Conservation (phyloP, 1,140 invertebrate species). For the Ectropis grisescens region DNA sequence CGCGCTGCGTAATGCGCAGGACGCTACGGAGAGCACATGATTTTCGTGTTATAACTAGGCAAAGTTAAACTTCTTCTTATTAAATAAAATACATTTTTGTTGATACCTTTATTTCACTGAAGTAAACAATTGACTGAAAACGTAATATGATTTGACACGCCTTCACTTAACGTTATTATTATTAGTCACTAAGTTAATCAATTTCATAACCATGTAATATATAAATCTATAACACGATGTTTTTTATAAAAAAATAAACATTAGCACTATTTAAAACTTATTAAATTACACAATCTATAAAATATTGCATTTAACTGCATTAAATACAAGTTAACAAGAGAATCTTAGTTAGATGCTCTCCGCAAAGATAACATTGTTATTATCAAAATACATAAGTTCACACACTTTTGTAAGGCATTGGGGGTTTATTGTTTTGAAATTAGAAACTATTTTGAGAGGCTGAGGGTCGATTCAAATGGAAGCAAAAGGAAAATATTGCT, state of each 20-base stretch:
- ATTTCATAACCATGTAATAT: slow-evolving; percentile 65
- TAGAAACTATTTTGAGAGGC: slow-evolving; percentile 36
- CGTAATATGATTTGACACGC: slow-evolving; percentile 65
- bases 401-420: slow-evolving; percentile 61
- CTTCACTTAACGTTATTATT: slow-evolving; percentile 46
- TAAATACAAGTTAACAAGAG: slow-evolving; percentile 67
- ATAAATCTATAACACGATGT: slow-evolving; percentile 64
- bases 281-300: slow-evolving; percentile 65
- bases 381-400: slow-evolving; percentile 66
- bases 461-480: too few relatives aligned
- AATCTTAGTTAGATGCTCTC: slow-evolving; percentile 41
- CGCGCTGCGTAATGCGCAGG: too few relatives aligned
- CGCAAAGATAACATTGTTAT: slow-evolving; percentile 54
- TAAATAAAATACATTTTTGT: slow-evolving; percentile 16
- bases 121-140: slow-evolving; percentile 68
- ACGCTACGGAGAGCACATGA: too few relatives aligned
- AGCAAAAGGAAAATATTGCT: too few relatives aligned
- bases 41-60: too few relatives aligned
- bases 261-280: slow-evolving; percentile 65
- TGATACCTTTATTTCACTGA: slow-evolving; percentile 62
- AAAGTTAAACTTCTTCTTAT: too few relatives aligned
- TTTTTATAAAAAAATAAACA: slow-evolving; percentile 68
- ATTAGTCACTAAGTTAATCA: slow-evolving; percentile 58
- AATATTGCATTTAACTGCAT: slow-evolving; percentile 69
- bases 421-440: slow-evolving; percentile 55